These are phyloP conservation scores for Lepidurus packardi DNA, from an alignment of 1,140 invertebrate species.

Conservation along the genomic window DNA sequence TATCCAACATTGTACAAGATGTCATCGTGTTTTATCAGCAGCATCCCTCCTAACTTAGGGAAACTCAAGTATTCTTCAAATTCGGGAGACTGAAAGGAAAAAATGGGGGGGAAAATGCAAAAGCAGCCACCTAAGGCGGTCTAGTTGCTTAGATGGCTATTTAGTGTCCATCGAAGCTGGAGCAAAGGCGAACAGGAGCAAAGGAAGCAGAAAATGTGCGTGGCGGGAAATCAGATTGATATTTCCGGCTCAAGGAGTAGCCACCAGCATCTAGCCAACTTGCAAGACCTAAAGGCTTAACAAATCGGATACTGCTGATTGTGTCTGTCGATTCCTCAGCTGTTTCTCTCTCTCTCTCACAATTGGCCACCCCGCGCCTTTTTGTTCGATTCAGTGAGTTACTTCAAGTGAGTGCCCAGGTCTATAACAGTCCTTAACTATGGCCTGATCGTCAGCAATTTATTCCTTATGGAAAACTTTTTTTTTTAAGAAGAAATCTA, in stretches of 20 bases:
- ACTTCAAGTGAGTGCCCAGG: neutral
- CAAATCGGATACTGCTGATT: constrained; percentile 19
- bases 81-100: neutral
- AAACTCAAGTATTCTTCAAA: neutral
- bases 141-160: constrained; percentile 18
- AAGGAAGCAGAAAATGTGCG: constrained; percentile 12
- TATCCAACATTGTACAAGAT: neutral
- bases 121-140: neutral
- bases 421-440: neutral
- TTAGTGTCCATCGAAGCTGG: neutral
- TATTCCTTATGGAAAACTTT: neutral
- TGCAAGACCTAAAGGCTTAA: constrained; percentile 12
- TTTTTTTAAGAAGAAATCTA: neutral
- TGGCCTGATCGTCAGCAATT: neutral
- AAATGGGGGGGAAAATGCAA: neutral
- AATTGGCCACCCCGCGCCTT: neutral
- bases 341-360: neutral
- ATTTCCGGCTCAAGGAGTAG: constrained; percentile 16
- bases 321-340: constrained; percentile 8
- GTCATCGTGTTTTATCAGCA: constrained; percentile 17
- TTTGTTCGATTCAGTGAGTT: neutral
- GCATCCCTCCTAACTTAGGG: neutral
- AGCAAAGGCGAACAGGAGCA: neutral
- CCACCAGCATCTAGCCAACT: neutral
- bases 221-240: constrained; percentile 7